A percentile compares a stretch with the other conserved stretches of the same genome.
These are phyloP conservation scores for Calosoma granatense DNA, from an alignment of 1,140 invertebrate species.

Conservation along the genomic window DNA sequence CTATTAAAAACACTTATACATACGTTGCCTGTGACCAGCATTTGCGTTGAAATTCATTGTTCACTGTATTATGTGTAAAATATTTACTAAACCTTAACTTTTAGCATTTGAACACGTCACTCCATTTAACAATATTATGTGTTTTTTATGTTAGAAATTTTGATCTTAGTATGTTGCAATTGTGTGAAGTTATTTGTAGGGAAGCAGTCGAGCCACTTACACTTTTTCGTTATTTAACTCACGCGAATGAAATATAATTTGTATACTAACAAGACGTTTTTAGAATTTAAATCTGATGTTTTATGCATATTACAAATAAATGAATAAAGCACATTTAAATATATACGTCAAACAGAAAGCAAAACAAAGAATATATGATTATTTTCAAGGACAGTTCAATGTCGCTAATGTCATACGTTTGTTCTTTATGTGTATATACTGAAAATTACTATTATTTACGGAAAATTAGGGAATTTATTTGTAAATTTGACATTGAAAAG, in stretches of 20 bases:
- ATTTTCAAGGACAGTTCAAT: background rate
- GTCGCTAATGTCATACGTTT: too few species aligned
- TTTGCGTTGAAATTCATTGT: conserved; percentile 42
- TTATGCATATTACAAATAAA: background rate
- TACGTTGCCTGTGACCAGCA: conserved; percentile 37
- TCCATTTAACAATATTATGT: too few species aligned
- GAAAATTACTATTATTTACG: too few species aligned
- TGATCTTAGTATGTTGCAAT: background rate
- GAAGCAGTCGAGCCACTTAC: background rate
- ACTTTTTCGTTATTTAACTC: too few species aligned
- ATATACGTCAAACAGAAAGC: background rate
- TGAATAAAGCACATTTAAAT: background rate
- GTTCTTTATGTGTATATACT: too few species aligned
- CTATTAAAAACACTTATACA: conserved; percentile 24
- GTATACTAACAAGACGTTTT: background rate
- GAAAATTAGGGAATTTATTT: too few species aligned
- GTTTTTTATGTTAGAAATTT: background rate
- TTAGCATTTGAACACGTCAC: background rate
- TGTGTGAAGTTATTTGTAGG: background rate
- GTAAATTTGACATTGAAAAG: too few species aligned
- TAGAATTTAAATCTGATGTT: background rate
- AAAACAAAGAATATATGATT: background rate
- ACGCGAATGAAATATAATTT: too few species aligned
- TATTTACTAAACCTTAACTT: background rate
- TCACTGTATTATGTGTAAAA: too few species aligned